Evolutionary conservation across 2,113 vertebrate genomes (phyloP).

Genomic region (Prunella fulvescens): DNA sequence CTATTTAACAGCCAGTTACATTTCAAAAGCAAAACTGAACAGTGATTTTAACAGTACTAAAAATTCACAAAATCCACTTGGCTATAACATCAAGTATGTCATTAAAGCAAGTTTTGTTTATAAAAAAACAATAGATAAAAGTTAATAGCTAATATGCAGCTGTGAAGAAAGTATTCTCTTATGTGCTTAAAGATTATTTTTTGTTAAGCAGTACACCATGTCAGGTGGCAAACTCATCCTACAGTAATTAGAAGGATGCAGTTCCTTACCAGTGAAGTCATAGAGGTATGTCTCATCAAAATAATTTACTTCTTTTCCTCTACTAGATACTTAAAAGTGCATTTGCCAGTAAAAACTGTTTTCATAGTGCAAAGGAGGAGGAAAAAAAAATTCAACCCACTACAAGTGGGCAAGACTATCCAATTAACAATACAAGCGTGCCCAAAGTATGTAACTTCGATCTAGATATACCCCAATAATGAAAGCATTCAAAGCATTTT

Average conservation of each 20-base stretch:
- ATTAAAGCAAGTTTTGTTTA: neutral
- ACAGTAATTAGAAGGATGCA: neutral
- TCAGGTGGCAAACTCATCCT: neutral
- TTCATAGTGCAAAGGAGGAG: neutral
- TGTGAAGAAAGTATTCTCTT: neutral
- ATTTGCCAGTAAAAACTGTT: neutral
- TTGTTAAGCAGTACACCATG: neutral
- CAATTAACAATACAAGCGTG: neutral
- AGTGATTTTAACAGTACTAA: neutral
- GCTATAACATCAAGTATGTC: neutral
- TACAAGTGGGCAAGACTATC: neutral
- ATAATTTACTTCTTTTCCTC: neutral
- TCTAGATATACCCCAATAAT: neutral
- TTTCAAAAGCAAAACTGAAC: neutral
- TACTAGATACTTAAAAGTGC: neutral
- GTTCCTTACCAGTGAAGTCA: neutral
- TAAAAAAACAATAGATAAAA: neutral
- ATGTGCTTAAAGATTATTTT: fast-evolving
- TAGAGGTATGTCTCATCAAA: neutral
- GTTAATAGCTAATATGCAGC: neutral
- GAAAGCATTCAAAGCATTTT: neutral
- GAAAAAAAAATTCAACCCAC: fast-evolving
- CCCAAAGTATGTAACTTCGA: neutral
- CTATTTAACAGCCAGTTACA: neutral
- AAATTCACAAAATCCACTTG: neutral